These are phyloP conservation scores for Scotopteryx bipunctaria DNA, from an alignment of 2,888 invertebrate genomes.

Conservation along the genomic window DNA sequence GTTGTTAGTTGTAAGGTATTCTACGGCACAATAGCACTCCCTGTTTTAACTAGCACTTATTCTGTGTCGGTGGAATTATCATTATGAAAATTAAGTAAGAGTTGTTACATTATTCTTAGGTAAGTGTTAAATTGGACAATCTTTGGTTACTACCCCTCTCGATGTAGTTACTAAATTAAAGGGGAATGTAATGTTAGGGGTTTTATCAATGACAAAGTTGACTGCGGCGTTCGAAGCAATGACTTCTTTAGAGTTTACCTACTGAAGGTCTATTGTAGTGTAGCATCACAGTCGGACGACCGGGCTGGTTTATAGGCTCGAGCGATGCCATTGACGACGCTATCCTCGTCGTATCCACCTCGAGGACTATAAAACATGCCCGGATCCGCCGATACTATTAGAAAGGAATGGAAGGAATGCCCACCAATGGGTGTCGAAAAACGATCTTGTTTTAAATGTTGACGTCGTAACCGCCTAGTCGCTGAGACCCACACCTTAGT, in stretches of 20 bases:
- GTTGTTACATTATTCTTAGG: slow-evolving; percentile 83
- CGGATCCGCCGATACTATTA: slow-evolving; percentile 39
- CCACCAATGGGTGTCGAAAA: slow-evolving; percentile 57
- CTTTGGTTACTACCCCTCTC: slow-evolving; percentile 81
- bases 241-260: slow-evolving; percentile 49
- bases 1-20: slow-evolving; percentile 82
- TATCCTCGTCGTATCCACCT: slow-evolving; percentile 27
- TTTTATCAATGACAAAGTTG: slow-evolving; percentile 83
- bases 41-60: slow-evolving; percentile 84
- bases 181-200: slow-evolving; percentile 81
- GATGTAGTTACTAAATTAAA: slow-evolving; percentile 76
- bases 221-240: slow-evolving; percentile 71
- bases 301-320: slow-evolving; percentile 71
- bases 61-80: slow-evolving; percentile 82
- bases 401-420: slow-evolving; percentile 40
- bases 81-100: slow-evolving; percentile 80
- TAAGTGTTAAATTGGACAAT: slow-evolving; percentile 84
- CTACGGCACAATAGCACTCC: slow-evolving; percentile 83
- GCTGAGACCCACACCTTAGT: slow-evolving; percentile 77
- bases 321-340: slow-evolving; percentile 48
- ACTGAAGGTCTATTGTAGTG: slow-evolving; percentile 53
- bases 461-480: slow-evolving; percentile 80
- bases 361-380: slow-evolving; percentile 76
- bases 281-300: slow-evolving; percentile 60
- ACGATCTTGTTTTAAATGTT: slow-evolving; percentile 51